A percentile compares a stretch with the other conserved stretches of the same genome.
Evolutionary conservation across 1,140 invertebrate species (phyloP).

Genomic region (Trichonephila inaurata): DNA sequence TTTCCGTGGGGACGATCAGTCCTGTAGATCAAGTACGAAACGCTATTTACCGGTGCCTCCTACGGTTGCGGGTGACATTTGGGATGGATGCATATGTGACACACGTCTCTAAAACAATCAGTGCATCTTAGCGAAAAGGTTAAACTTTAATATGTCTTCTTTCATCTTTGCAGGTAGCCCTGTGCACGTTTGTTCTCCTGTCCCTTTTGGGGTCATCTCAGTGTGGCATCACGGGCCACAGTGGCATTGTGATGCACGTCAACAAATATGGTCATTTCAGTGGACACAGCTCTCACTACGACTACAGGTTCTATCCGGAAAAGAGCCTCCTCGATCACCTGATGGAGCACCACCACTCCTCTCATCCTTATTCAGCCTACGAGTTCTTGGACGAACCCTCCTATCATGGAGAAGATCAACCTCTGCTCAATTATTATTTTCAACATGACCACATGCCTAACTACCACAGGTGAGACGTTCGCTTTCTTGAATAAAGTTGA

Average conservation of each 20-base stretch:
- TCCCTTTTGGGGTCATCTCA: too few relatives aligned
- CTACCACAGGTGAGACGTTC: neutral
- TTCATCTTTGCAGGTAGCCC: neutral
- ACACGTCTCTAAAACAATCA: too few relatives aligned
- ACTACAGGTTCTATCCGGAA: conserved; percentile 67
- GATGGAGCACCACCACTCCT: conserved; percentile 28
- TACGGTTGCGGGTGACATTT: too few relatives aligned
- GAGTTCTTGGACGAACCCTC: neutral
- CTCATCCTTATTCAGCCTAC: neutral
- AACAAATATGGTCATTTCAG: conserved; percentile 62
- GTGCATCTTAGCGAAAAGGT: too few relatives aligned
- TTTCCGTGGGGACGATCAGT: too few relatives aligned
- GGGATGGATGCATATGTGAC: too few relatives aligned
- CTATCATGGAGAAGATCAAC: neutral
- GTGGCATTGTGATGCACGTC: conserved; percentile 51
- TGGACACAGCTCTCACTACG: conserved; percentile 63
- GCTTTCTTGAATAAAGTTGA: too few relatives aligned
- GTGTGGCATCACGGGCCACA: conserved; percentile 49
- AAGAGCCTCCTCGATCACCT: conserved; percentile 43
- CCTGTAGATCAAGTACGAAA: too few relatives aligned
- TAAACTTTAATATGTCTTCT: neutral
- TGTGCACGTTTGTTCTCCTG: neutral
- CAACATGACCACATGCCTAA: neutral
- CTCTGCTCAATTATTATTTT: neutral
- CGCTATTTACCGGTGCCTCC: too few relatives aligned